Base-by-base conservation (phyloP, 2,113 vertebrate genomes). In the Andinoacara biseriatus region DNA sequence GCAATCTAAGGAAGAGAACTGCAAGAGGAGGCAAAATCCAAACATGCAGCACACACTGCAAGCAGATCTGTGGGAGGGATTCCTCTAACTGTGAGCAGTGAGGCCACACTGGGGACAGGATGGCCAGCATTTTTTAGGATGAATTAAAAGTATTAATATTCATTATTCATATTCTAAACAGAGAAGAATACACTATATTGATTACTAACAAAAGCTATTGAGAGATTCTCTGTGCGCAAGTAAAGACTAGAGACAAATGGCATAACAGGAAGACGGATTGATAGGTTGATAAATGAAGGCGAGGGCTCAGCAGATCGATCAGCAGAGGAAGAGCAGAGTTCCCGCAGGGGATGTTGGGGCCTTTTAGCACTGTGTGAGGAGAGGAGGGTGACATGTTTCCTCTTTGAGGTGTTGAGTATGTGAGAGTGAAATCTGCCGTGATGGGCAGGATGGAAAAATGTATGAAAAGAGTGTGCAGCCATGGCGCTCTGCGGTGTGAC, bases 221-320 rank as follows among this genome's bases (percentile, higher is more conserved):
- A 86, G 79, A 81, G 22, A 26, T 88, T 20, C 80, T 86, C 18
- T 61, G 46, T 74, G 62, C 83, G 77, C 46, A 56, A 63, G 76
- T 75, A 83, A 83, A 82, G 74, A 83, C 52, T 38, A 62, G 58
- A 89, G 90, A 91, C 72, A 80, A 87, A 92, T 85, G 89, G 76
- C 76, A 56, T 78, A 80, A 91, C 90, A 91, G 78, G 89, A 93
- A 92, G 92, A 94, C 20, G 13, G 85, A 94, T 94, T 86, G 90
- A 89, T 82, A 43, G 90, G 58, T 84, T 75, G 90, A 91, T 89
- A 83, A 91, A 89, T 88, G 79, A 88, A 89, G 85, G 85, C 58
- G 26, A 80, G 80, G 76, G 78, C 76, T 87, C 81, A 86, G 78
- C 57, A 56, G 80, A 95, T 94, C 87, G 90, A 95, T 95, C 20